phyloP scores from a whole-genome alignment of 2,888 invertebrate species.

The Julus scandinavius region DNA sequence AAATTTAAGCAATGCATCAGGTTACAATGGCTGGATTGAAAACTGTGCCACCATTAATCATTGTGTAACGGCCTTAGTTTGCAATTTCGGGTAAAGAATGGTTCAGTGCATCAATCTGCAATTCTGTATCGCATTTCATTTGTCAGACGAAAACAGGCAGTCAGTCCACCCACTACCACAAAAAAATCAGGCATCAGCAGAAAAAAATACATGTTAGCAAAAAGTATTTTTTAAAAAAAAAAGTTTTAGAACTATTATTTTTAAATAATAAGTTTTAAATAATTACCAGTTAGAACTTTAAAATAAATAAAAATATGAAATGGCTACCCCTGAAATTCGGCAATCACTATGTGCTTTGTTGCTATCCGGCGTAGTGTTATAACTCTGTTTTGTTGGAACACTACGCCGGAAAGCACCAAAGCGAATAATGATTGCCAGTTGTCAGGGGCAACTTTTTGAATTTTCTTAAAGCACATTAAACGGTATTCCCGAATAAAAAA shows the following conservation, averaged over 20 bases:
- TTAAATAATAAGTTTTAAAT: background rate
- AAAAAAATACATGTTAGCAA: background rate
- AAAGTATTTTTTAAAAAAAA: background rate
- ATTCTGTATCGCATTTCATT: conserved; percentile 45
- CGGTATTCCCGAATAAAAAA: too few relatives aligned
- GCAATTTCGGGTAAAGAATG: conserved; percentile 50
- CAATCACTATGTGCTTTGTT: background rate
- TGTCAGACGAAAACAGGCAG: conserved; percentile 29
- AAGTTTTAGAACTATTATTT: background rate
- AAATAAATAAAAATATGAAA: too few relatives aligned
- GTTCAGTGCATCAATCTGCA: conserved; percentile 54
- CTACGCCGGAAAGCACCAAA: background rate
- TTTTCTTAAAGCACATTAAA: background rate
- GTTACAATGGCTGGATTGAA: conserved; percentile 32
- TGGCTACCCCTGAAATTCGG: background rate
- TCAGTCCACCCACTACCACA: background rate
- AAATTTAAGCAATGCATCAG: background rate
- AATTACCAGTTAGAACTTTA: too few relatives aligned
- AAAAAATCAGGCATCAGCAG: background rate
- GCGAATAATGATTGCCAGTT: background rate
- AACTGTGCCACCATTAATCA: conserved; percentile 43
- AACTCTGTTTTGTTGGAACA: too few relatives aligned
- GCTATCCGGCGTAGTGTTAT: too few relatives aligned
- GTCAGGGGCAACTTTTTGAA: background rate
- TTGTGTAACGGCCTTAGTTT: conserved; percentile 30